Evolutionary conservation across 92 coral and sea anemone species (phyloP).

Genomic region (Zoanthus sociatus): DNA sequence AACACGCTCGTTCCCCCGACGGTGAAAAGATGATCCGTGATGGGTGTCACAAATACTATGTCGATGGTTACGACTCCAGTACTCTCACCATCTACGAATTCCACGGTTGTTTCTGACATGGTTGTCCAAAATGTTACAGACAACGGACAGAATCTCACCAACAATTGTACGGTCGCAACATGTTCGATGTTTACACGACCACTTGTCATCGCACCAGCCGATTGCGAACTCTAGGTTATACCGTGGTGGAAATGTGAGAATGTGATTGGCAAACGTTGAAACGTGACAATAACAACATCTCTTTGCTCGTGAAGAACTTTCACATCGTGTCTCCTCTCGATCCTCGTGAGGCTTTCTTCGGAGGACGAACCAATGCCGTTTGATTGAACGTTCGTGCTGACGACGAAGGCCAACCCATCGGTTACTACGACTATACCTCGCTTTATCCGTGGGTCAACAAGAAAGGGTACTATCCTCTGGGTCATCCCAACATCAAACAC

Average conservation of each 20-base stretch:
- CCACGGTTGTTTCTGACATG: not conserved
- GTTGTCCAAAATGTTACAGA: not conserved
- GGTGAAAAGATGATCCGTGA: not conserved
- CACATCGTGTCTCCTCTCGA: not conserved
- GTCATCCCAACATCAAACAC: not conserved
- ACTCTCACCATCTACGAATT: not conserved
- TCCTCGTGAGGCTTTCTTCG: not conserved
- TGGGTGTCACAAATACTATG: not conserved
- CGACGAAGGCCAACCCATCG: not conserved
- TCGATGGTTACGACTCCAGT: not conserved
- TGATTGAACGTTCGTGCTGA: not conserved
- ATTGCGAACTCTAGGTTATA: not conserved
- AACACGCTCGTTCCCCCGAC: not conserved
- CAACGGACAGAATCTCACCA: not conserved
- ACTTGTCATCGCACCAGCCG: not conserved
- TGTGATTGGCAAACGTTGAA: not conserved
- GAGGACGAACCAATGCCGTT: not conserved
- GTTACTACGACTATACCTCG: not conserved
- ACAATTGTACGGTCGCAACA: not conserved
- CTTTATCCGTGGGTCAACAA: not conserved
- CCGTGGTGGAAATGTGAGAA: not conserved
- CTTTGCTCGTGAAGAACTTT: not conserved
- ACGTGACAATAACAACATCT: not conserved
- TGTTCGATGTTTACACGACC: not conserved
- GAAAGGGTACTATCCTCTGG: not conserved